Base-by-base conservation (phyloP, 1,140 invertebrate species). In the Samia ricini region DNA sequence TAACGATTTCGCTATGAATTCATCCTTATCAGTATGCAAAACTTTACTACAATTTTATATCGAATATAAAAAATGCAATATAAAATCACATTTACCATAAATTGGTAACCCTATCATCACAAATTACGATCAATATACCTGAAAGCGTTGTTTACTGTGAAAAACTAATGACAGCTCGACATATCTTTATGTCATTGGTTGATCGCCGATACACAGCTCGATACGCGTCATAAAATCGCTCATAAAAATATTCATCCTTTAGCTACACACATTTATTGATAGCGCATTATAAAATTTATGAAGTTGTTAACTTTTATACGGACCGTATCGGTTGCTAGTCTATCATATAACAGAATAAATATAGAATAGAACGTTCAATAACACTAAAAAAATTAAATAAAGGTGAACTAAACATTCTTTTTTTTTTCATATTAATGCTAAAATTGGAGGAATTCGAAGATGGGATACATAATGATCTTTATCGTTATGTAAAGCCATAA, bases 241-340 rank as follows among this genome's bases (percentile, higher is more conserved):
- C 56, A 19, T 57, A 57, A 57, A 56, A 57, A 57, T 57, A 57
- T 57, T 57, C 42, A 57, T 57, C 56, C 56, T 68, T 60, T 66
- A 77, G 66, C 64, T 71, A 50, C 22, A 12, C 33, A 55, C 60
- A 66, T 52, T 71, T 77, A 83, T 83, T 79, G 78, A 81, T 79
- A 68, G 74, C 74, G 64, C 68, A 71, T 77, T 77, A 77, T 75
- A 78, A 81, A 83, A 64, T 83, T 83, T 81, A 81, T 77, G 68
- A 75, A 78, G 75, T 77, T 76, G 76, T 80, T 77, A 83, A 81
- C 72, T 76, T 83, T 78, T 76, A 77, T 79, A 70, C 64, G 59
- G 66, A 60, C 69, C 64, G 72, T 81, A 81, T 78, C 71, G 62
- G 55, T 59, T 65, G 60, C 33, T 18, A 26, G 24, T 36, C 29